phyloP scores from a whole-genome alignment of 2,888 invertebrate genomes.

The Protophormia terraenovae region DNA sequence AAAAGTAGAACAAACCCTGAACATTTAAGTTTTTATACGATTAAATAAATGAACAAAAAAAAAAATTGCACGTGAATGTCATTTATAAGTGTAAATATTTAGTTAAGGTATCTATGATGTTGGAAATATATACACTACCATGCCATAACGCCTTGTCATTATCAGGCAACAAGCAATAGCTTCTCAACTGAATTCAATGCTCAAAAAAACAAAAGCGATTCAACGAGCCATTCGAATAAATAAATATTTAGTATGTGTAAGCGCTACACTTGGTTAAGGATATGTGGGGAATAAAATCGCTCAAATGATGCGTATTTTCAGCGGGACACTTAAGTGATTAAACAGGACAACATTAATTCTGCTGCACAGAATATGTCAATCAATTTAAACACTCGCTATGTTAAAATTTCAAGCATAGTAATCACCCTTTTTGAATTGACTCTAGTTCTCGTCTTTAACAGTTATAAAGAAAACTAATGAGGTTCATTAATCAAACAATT shows the following conservation, averaged over 20 bases:
- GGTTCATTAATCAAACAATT: too few relatives aligned
- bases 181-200: neutral
- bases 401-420: too few relatives aligned
- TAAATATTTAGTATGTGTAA: neutral
- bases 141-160: neutral
- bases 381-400: too few relatives aligned
- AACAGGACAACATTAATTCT: too few relatives aligned
- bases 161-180: neutral
- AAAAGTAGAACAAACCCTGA: neutral
- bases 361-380: too few relatives aligned
- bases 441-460: too few relatives aligned
- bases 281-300: too few relatives aligned
- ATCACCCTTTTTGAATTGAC: too few relatives aligned
- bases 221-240: neutral
- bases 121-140: neutral
- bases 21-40: neutral
- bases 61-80: conserved; percentile 1
- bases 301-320: too few relatives aligned
- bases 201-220: neutral
- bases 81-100: conserved; percentile 23
- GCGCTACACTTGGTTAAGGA: too few relatives aligned
- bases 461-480: too few relatives aligned
- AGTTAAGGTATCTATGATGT: neutral
- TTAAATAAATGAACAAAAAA: neutral
- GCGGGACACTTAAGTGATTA: too few relatives aligned